Evolutionary conservation across 53 echinoderm and acorn worm species (phyloP).

Genomic region (Apostichopus leukothele): DNA sequence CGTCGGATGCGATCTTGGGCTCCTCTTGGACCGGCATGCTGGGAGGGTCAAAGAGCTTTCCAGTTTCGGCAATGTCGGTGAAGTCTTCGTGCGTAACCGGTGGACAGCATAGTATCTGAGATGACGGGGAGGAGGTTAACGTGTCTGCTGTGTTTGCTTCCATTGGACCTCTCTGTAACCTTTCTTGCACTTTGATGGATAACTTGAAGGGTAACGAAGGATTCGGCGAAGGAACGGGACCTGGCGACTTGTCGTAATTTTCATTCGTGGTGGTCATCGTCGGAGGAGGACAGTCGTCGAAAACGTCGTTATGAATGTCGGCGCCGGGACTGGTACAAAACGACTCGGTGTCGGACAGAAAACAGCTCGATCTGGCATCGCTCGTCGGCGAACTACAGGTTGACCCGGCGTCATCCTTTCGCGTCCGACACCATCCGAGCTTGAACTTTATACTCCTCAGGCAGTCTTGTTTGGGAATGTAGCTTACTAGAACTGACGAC

Average conservation of each 20-base stretch:
- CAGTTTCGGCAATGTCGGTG: not conserved
- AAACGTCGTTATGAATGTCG: conserved; percentile 45
- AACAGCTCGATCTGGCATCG: conserved; percentile 35
- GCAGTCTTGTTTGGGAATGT: conserved; percentile 69
- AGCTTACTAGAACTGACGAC: conserved; percentile 1
- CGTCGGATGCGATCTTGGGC: not conserved
- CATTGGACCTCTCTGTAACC: not conserved
- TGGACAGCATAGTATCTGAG: not conserved
- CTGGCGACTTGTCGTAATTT: not conserved
- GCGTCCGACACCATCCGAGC: conserved; percentile 69
- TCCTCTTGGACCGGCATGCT: not conserved
- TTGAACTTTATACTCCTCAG: conserved; percentile 83
- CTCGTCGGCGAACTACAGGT: conserved; percentile 48
- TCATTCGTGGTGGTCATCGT: not conserved
- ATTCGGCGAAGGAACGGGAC: not conserved
- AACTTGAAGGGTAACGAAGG: conserved; percentile 35
- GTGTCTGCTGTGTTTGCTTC: not conserved
- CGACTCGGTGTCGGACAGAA: conserved; percentile 52
- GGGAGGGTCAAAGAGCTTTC: conserved; percentile 4
- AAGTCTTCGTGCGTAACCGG: not conserved
- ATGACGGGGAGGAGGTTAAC: not conserved
- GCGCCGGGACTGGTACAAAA: conserved; percentile 37
- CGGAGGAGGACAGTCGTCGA: conserved; percentile 15
- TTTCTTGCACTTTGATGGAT: conserved; percentile 46
- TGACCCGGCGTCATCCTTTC: conserved; percentile 35